A percentile compares a stretch with the other conserved stretches of the same genome.
Conservation (phyloP, 2,797 vertebrate genomes). For the Paramormyrops hopkinsi region DNA sequence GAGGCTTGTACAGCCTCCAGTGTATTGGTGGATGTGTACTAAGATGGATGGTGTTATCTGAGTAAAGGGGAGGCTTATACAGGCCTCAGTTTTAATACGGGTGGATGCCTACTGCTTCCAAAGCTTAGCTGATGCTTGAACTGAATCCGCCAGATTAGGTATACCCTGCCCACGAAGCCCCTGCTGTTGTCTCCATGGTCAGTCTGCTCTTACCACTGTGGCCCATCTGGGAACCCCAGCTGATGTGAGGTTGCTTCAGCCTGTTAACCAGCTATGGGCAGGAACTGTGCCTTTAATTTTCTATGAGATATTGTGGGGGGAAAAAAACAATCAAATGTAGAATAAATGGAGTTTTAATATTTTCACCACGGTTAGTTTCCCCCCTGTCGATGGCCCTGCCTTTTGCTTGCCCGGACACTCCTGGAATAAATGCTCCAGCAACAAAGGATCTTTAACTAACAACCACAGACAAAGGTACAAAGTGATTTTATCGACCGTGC, state of each 20-base stretch:
- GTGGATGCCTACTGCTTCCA: neutral
- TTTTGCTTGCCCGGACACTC: neutral
- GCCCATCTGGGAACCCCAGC: neutral
- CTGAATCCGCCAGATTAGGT: neutral
- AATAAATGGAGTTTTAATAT: slow-evolving; percentile 7
- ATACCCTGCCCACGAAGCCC: neutral
- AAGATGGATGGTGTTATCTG: neutral
- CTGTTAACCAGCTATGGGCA: neutral
- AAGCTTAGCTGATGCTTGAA: neutral
- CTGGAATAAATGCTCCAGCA: neutral
- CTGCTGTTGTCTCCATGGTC: neutral
- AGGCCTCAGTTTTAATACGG: neutral
- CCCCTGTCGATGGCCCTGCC: neutral
- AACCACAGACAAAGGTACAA: neutral
- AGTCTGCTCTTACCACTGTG: neutral
- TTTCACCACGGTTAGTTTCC: neutral
- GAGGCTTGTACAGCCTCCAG: neutral
- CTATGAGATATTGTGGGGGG: too few species aligned
- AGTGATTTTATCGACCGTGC: slow-evolving; percentile 1
- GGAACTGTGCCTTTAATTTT: neutral
- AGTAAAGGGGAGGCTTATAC: neutral
- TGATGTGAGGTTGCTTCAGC: neutral
- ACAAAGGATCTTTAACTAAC: neutral
- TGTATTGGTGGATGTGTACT: neutral
- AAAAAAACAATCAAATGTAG: neutral